These are phyloP conservation scores for Papio anubis DNA, from an alignment of 2,113 vertebrate genomes.

Conservation along the genomic window DNA sequence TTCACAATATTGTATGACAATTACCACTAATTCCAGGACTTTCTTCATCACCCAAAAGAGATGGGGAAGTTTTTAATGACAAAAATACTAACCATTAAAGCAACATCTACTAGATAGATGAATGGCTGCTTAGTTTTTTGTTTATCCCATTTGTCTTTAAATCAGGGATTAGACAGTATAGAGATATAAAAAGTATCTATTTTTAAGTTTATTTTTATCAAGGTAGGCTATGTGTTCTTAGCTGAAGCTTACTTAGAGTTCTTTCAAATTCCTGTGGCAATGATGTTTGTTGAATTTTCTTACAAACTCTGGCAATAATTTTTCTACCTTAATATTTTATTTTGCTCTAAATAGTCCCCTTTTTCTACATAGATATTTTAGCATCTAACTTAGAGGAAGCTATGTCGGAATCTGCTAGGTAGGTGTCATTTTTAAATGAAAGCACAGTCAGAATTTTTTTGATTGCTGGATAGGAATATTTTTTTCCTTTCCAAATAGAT, in stretches of 20 bases:
- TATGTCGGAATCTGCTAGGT: neutral
- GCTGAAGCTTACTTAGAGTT: neutral
- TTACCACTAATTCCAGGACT: neutral
- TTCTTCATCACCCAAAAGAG: neutral
- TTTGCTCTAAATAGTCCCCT: neutral
- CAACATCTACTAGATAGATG: neutral
- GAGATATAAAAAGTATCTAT: neutral
- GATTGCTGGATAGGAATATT: neutral
- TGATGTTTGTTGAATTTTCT: neutral
- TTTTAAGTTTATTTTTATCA: neutral
- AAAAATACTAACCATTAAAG: neutral
- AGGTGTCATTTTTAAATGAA: neutral
- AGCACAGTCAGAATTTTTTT: neutral
- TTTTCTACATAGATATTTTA: neutral
- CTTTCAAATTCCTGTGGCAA: neutral
- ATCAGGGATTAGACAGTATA: neutral
- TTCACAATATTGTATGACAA: neutral
- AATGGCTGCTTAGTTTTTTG: neutral
- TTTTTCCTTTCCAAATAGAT: neutral
- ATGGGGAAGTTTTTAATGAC: neutral
- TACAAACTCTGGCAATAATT: neutral
- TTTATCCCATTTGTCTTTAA: neutral
- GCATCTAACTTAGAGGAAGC: neutral
- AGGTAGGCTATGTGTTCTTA: neutral
- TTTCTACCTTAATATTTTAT: neutral